Percentiles rank a stretch among this genome's conserved stretches.
phyloP scores from a whole-genome alignment of 2,888 invertebrate genomes.

The Brenthis hecate region DNA sequence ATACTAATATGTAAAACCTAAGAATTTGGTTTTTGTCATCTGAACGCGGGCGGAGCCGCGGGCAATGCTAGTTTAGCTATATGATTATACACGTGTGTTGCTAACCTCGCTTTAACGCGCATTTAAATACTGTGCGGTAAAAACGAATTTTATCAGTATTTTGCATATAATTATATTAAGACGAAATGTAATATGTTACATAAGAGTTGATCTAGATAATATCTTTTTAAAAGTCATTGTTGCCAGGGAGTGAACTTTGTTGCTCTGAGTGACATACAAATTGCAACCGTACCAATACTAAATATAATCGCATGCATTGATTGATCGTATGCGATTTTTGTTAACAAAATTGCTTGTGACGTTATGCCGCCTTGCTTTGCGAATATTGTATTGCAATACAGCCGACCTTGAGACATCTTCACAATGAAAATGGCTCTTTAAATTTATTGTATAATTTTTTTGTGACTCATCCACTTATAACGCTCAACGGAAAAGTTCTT shows the following conservation, averaged over 20 bases:
- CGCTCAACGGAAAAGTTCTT: too few species aligned
- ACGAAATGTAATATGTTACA: not conserved
- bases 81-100: not conserved
- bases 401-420: conserved; percentile 15
- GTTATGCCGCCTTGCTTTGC: conserved; percentile 10
- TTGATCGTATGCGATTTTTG: not conserved
- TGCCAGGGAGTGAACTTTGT: not conserved
- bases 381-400: conserved; percentile 15
- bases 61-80: too few species aligned
- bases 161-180: too few species aligned
- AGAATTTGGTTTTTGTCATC: too few species aligned
- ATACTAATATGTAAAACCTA: too few species aligned
- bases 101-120: conserved; percentile 1
- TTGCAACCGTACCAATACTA: not conserved
- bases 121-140: conserved; percentile 9
- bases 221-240: too few species aligned
- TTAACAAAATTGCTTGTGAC: conserved; percentile 7
- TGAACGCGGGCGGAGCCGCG: too few species aligned
- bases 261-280: not conserved
- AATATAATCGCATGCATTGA: not conserved
- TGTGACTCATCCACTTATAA: not conserved
- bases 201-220: too few species aligned
- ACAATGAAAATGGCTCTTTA: conserved; percentile 9
- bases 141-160: not conserved
- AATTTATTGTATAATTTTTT: conserved; percentile 7